Percentiles rank a stretch among this genome's conserved stretches.
Evolutionary conservation across 2,888 invertebrate species (phyloP).

Genomic region (Labia minor): DNA sequence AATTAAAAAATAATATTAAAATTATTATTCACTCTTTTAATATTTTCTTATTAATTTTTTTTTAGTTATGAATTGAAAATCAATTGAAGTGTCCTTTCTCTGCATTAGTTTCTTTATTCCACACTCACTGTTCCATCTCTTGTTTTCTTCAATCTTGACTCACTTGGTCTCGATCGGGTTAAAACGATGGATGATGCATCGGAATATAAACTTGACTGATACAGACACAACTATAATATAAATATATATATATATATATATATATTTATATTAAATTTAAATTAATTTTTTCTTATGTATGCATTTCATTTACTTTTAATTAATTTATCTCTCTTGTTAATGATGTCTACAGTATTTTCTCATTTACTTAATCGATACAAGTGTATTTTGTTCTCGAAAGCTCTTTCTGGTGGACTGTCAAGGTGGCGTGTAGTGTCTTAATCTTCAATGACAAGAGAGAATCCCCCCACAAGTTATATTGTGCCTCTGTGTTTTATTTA

Average conservation of each 20-base stretch:
- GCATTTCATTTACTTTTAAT: not conserved
- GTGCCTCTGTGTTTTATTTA: not conserved
- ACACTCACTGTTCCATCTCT: not conserved
- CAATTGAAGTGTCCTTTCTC: too few relatives aligned
- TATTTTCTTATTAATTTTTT: too few relatives aligned
- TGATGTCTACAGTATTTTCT: not conserved
- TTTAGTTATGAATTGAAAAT: too few relatives aligned
- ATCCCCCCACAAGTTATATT: not conserved
- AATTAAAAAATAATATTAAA: too few relatives aligned
- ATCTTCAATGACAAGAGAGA: not conserved
- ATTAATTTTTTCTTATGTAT: not conserved
- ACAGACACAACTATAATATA: too few relatives aligned
- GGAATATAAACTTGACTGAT: not conserved
- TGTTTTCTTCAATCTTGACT: not conserved
- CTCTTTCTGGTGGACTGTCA: slow-evolving; percentile 1
- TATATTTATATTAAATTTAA: not conserved
- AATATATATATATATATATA: not conserved
- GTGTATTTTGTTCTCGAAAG: not conserved
- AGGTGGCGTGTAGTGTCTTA: slow-evolving; percentile 2
- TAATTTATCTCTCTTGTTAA: slow-evolving; percentile 2
- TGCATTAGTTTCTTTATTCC: too few relatives aligned
- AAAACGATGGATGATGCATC: not conserved
- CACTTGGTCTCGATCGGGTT: slow-evolving; percentile 8
- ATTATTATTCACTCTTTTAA: too few relatives aligned
- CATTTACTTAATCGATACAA: not conserved